Base-by-base conservation (phyloP, 2,888 invertebrate genomes). In the Caenorhabditis sp. region DNA sequence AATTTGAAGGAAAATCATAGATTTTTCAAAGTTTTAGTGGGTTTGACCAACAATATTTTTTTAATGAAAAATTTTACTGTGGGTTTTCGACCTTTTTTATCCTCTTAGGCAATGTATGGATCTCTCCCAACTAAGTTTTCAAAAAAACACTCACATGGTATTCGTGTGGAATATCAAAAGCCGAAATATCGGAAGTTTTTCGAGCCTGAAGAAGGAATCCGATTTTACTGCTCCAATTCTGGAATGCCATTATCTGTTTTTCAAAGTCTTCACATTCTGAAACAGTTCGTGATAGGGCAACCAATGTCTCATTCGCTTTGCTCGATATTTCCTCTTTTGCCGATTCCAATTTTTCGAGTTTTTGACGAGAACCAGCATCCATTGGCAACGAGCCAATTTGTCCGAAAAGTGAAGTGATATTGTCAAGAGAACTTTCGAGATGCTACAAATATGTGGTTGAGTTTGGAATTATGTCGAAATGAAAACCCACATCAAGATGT, bases 141-240 rank as follows among this genome's bases (percentile, higher is more conserved):
- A 17, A 21, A 51, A 6, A 51, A 17, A 21, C 5, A 64, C 67
- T 69, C 24, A 90, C 90, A 86, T 90, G 88, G 82, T 88, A 88
- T 81, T 93, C 93, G 84, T 93, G 92, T 43, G 93, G 93, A 83
- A 93, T 90, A 89, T 93, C 93, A 87, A 92, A 92, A 76, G 93
- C 92, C 72, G 92, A 92, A 76, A 93, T 91, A 89, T 93, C 93
- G 86, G 92, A 92, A 85, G 92, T 92, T 81, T 93, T 90, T 85
- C 93, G 91, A 82, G 92, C 92, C 83, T 91, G 91, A 85, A 93
- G 90, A 86, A 92, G 91, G 83, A 91, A 91, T 87, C 92, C 92
- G 83, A 92, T 91, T 86, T 91, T 91, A 76, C 90, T 90, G 78
- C 93, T 90, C 91, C 93, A 93, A 80, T 91, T 91, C 66, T 76